Evolutionary conservation across 2,797 vertebrate species (phyloP).

Genomic region (Acanthopagrus latus): DNA sequence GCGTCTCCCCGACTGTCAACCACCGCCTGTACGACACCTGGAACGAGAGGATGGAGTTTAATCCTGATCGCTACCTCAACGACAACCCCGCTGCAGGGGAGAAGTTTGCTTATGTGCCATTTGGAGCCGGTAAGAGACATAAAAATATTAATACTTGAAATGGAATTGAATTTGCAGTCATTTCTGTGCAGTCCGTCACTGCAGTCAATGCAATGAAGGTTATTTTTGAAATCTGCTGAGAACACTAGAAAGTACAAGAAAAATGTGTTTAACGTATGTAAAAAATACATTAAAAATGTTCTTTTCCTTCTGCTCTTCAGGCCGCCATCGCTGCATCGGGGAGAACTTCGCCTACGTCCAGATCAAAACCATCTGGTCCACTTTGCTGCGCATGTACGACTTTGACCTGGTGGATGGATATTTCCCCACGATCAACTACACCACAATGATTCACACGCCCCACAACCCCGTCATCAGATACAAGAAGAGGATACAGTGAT

Average conservation of each 20-base stretch:
- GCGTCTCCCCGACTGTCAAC: constrained; percentile 97
- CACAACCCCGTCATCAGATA: constrained; percentile 94
- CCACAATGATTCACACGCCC: constrained; percentile 98
- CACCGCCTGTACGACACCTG: constrained; percentile 94
- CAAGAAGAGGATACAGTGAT: constrained; percentile 86
- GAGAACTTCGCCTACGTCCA: constrained; percentile 99
- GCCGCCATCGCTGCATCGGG: constrained; percentile 97
- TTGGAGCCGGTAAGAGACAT: constrained; percentile 92
- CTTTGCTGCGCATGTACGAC: constrained; percentile 92
- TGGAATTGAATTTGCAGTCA: no score
- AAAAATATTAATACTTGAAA: no score
- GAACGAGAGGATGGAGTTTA: constrained; percentile 89
- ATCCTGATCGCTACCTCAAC: constrained; percentile 92
- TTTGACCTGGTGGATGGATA: constrained; percentile 93
- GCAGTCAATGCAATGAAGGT: no score
- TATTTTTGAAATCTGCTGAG: no score
- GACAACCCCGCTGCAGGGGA: constrained; percentile 91
- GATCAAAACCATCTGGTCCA: constrained; percentile 99
- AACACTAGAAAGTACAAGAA: neutral
- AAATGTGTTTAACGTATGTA: neutral
- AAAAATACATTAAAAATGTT: neutral
- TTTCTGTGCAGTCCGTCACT: no score
- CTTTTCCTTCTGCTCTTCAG: constrained; percentile 72
- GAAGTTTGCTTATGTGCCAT: constrained; percentile 96
- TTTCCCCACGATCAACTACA: constrained; percentile 96